A percentile compares a stretch with the other conserved stretches of the same genome.
phyloP scores from a whole-genome alignment of 2,113 vertebrate species.

The Aegotheles bennettii region DNA sequence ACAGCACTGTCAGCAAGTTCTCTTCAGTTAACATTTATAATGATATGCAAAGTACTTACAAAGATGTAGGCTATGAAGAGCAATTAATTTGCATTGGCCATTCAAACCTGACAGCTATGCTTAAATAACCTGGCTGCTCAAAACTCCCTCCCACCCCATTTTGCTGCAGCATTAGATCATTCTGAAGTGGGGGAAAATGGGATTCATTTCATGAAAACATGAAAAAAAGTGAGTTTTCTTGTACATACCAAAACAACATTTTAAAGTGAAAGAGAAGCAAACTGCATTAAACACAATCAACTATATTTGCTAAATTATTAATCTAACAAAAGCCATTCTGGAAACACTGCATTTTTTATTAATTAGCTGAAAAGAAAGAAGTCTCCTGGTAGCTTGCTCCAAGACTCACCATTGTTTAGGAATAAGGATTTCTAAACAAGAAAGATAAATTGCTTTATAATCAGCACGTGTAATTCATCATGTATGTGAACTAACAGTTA shows the following conservation, averaged over 20 bases:
- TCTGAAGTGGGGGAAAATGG: neutral
- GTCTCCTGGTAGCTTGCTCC: conserved; percentile 4
- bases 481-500: neutral
- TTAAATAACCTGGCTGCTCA: neutral
- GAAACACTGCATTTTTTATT: conserved; percentile 20
- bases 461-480: conserved; percentile 44
- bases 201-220: neutral
- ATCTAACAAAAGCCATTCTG: conserved; percentile 22
- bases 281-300: neutral
- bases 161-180: neutral
- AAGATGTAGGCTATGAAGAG: neutral
- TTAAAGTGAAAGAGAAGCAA: neutral
- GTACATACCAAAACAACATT: neutral
- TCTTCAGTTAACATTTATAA: neutral
- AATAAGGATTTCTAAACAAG: conserved; percentile 9
- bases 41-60: neutral
- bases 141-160: neutral
- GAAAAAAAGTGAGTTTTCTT: neutral
- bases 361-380: conserved; percentile 27
- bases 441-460: conserved; percentile 46
- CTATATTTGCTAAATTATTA: conserved; percentile 53
- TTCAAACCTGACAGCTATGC: neutral
- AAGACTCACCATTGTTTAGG: neutral
- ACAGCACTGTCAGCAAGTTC: neutral
- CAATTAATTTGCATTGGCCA: neutral